Base-by-base conservation (phyloP, 2,797 vertebrate species). In the Catostomus latipinnis region DNA sequence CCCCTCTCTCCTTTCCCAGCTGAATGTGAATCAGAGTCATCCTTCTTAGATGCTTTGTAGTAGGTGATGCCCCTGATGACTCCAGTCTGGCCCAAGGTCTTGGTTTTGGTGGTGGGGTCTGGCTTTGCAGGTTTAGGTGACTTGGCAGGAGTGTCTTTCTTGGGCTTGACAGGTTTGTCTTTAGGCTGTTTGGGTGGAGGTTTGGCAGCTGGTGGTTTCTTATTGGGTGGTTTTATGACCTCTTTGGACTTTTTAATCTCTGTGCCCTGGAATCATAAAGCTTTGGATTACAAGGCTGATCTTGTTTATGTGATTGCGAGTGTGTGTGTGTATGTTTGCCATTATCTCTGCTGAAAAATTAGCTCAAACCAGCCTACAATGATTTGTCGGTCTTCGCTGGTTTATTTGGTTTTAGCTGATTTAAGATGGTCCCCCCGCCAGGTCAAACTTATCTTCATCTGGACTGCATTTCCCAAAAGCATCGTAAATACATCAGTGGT, bases 11-110 rank as follows among this genome's bases (percentile, higher is more conserved):
- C 95, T 71, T 89, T 95, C 87, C 88, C 86, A 83, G 88, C 62
- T 0, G 84, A 79, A 1, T 77, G 8, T 1, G 88, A 88, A 68
- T 95, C 94, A 0, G 89, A 88, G 0, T 76, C 90, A 0, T 94
- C 94, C 0, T 53, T 86, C 81, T 92, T 94, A 83, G 93, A 89
- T 0, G 96, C 95, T 90, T 99, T 98, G 93, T 99, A 99, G 93
- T 98, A 99, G 0, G 97, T 98, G 89, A 98, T 94, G 83, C 97
- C 96, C 70, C 96, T 93, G 82, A 97, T 92, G 80, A 98, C 93
- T 0, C 96, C 94, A 0, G 95, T 95, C 90, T 97, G 96, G 0
- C 88, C 91, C 2, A 80, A 82, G 1, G 91, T 87, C 78, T 93
- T 95, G 82, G 95, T 91, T 89, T 94, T 98, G 87, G 91, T 82